Evolutionary conservation across 2,797 vertebrate genomes (phyloP).

Genomic region (Moxostoma hubbsi): DNA sequence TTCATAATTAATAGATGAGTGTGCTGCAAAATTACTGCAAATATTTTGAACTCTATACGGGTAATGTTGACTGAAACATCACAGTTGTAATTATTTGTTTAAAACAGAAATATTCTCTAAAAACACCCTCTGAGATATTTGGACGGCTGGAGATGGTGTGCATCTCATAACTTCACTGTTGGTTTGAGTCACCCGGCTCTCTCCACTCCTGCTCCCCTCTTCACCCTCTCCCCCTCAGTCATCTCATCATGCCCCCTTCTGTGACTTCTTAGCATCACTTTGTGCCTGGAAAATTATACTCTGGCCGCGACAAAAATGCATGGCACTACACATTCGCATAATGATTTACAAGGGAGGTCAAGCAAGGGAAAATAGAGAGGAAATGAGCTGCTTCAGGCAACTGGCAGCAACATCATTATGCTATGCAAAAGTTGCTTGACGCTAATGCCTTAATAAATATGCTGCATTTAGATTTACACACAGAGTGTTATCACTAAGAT

Average conservation of each 20-base stretch:
- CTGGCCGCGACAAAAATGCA: constrained; percentile 44
- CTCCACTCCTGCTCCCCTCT: constrained; percentile 41
- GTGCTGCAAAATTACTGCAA: too few species aligned
- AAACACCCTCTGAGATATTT: constrained; percentile 11
- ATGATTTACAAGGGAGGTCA: constrained; percentile 64
- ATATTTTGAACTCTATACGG: too few species aligned
- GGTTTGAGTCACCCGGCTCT: constrained; percentile 52
- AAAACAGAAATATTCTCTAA: too few species aligned
- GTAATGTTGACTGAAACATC: too few species aligned
- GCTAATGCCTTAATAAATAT: constrained; percentile 47
- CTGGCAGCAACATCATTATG: constrained; percentile 48
- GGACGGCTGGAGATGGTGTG: constrained; percentile 35
- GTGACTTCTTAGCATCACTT: constrained; percentile 57
- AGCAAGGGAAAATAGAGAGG: constrained; percentile 43
- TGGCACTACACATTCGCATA: constrained; percentile 64
- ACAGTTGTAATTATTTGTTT: too few species aligned
- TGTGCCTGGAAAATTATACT: constrained; percentile 53
- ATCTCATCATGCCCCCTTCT: constrained; percentile 15
- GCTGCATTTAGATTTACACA: constrained; percentile 36
- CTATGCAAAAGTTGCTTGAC: constrained; percentile 41
- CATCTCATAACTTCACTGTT: constrained; percentile 35
- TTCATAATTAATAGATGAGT: too few species aligned
- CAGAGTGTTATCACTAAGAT: constrained; percentile 12
- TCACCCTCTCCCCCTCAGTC: constrained; percentile 7
- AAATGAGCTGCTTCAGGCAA: constrained; percentile 50